Conservation (phyloP, 30 jellyfish, hydroid and myxozoan species). For the Pseudorhiza aurosa region DNA sequence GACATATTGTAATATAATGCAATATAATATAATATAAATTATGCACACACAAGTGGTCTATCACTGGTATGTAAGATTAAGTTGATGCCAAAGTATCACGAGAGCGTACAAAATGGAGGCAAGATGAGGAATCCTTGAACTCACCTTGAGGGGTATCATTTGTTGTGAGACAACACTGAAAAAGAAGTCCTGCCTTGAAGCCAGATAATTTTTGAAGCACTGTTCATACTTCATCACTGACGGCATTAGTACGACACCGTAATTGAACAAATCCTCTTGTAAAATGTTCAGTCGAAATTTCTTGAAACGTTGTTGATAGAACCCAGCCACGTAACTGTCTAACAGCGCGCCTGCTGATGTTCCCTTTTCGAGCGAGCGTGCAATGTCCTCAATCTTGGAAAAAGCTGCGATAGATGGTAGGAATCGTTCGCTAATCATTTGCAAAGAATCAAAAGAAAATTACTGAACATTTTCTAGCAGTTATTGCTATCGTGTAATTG, state of each 20-base stretch:
- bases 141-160: constrained; percentile 81
- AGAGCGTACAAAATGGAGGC: not conserved
- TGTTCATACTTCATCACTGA: constrained; percentile 54
- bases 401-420: constrained; percentile 8
- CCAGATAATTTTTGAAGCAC: constrained; percentile 46
- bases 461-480: too few species aligned
- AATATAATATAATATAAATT: too few species aligned
- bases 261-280: constrained; percentile 80
- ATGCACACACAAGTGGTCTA: too few species aligned
- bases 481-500: too few species aligned
- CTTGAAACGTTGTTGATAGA: constrained; percentile 59
- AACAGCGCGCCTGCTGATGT: constrained; percentile 73
- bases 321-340: constrained; percentile 96
- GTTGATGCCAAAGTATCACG: too few species aligned
- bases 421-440: too few species aligned
- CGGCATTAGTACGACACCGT: constrained; percentile 90
- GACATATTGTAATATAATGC: too few species aligned
- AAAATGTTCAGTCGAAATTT: constrained; percentile 79
- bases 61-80: too few species aligned
- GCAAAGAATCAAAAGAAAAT: too few species aligned
- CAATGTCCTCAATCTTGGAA: constrained; percentile 7
- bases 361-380: constrained; percentile 3
- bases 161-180: constrained; percentile 68
- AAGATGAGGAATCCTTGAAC: too few species aligned
- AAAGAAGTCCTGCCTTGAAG: constrained; percentile 52